These are phyloP conservation scores for Pomacea maculata DNA, from an alignment of 1,140 invertebrate genomes.

Conservation along the genomic window DNA sequence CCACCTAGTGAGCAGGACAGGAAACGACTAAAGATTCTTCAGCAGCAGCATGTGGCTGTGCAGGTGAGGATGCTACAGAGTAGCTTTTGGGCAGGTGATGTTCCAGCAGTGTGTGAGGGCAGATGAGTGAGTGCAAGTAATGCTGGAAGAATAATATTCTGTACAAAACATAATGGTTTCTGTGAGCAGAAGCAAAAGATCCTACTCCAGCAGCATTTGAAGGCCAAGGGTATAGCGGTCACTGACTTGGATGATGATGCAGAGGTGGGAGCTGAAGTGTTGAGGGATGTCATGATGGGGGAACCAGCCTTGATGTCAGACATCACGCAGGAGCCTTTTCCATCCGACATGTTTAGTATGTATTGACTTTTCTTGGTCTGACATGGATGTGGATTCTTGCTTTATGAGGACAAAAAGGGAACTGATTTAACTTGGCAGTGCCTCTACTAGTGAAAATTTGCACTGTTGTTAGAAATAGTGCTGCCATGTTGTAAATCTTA, in stretches of 20 bases:
- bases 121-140: no score
- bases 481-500: no score
- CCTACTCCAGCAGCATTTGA: neutral
- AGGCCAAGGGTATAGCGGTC: neutral
- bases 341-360: constrained; percentile 26
- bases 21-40: constrained; percentile 55
- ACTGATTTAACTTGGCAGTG: no score
- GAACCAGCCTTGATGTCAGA: constrained; percentile 42
- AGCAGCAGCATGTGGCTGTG: constrained; percentile 36
- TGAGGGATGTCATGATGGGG: constrained; percentile 13
- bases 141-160: no score
- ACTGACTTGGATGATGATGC: neutral
- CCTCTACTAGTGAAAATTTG: no score
- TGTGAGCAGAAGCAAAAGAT: constrained; percentile 20
- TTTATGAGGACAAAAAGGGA: no score
- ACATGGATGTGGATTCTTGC: no score
- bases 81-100: no score
- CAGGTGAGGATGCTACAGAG: constrained; percentile 39
- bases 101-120: no score
- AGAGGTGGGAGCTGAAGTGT: neutral
- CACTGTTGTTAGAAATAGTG: no score
- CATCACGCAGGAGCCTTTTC: constrained; percentile 31
- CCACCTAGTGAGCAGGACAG: constrained; percentile 43
- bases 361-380: neutral
- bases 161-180: no score